phyloP scores from a whole-genome alignment of 2,888 invertebrate species.

The Stramonita haemastoma region DNA sequence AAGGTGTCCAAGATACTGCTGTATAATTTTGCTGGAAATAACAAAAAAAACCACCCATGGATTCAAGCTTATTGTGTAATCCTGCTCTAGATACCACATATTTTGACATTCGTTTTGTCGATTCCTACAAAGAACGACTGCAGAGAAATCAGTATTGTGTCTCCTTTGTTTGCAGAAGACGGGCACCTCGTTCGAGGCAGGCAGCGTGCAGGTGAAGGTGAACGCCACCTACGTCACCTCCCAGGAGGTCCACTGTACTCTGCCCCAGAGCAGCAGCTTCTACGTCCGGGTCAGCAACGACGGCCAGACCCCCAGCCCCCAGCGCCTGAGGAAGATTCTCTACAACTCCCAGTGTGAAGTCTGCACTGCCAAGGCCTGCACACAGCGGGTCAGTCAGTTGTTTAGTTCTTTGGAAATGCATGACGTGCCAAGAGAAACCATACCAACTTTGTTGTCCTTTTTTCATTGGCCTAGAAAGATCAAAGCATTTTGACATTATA shows the following conservation, averaged over 20 bases:
- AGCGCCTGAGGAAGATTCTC: conserved; percentile 44
- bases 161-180: conserved; percentile 30
- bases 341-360: conserved; percentile 56
- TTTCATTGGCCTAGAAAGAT: no score
- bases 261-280: conserved; percentile 37
- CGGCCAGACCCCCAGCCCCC: conserved; percentile 42
- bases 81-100: no score
- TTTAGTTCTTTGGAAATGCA: no score
- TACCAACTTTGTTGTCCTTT: no score
- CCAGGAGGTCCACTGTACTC: conserved; percentile 37
- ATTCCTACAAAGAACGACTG: no score
- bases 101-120: no score
- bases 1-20: no score
- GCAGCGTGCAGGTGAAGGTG: conserved; percentile 29
- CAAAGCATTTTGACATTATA: no score
- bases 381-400: conserved; percentile 53
- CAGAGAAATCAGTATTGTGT: background rate
- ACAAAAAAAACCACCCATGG: no score
- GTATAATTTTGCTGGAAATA: no score
- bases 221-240: conserved; percentile 46
- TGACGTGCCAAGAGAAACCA: no score
- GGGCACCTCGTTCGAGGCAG: conserved; percentile 15
- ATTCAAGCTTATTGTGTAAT: no score
- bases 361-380: conserved; percentile 50
- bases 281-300: conserved; percentile 54